phyloP scores from a whole-genome alignment of 1,140 invertebrate genomes.

The Tenebrio molitor region DNA sequence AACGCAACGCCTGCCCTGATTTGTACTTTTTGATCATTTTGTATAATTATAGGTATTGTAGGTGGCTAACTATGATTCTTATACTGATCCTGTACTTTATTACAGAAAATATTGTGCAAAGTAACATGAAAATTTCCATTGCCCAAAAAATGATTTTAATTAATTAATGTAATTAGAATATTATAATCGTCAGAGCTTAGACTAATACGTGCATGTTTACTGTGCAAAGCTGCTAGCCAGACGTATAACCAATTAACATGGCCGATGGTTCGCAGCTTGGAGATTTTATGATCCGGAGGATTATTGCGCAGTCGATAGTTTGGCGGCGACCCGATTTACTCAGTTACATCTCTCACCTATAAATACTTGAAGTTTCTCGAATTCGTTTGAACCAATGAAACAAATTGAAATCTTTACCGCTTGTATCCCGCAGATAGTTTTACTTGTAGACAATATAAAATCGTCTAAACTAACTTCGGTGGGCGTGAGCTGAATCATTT shows the following conservation, averaged over 20 bases:
- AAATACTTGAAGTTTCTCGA: neutral
- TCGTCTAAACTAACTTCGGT: slow-evolving; percentile 28
- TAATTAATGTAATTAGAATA: no score
- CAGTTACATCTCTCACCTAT: neutral
- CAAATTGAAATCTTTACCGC: slow-evolving; percentile 36
- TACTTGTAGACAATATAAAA: slow-evolving; percentile 39
- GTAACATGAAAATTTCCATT: no score
- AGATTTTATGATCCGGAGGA: neutral
- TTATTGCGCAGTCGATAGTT: slow-evolving; percentile 1
- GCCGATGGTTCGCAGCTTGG: neutral
- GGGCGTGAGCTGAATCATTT: slow-evolving; percentile 31
- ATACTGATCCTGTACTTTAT: no score
- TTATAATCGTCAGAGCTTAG: no score
- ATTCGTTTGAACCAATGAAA: slow-evolving; percentile 6
- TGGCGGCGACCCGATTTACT: slow-evolving; percentile 2
- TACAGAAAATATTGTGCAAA: no score
- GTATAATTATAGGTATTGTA: no score
- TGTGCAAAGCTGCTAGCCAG: no score
- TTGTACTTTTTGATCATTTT: no score
- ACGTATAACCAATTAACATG: neutral
- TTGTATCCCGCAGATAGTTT: slow-evolving; percentile 24
- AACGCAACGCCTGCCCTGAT: no score
- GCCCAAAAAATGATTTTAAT: no score
- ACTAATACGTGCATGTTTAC: no score
- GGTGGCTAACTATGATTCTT: no score